phyloP scores from a whole-genome alignment of 2,888 invertebrate genomes.

The Agrochola lychnidis region DNA sequence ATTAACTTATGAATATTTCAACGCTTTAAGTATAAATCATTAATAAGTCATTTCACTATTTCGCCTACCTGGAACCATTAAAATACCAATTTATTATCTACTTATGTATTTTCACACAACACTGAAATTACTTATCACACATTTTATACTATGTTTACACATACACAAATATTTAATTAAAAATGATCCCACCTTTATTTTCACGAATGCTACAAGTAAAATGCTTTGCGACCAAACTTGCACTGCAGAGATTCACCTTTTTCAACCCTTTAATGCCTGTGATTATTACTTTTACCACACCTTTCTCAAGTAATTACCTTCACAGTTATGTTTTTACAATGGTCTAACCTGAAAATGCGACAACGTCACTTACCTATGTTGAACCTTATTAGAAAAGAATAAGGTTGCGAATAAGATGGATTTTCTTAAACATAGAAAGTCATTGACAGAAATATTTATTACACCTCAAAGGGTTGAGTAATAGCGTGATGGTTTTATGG shows the following conservation, averaged over 20 bases:
- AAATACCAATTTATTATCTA: constrained; percentile 40
- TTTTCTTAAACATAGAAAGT: constrained; percentile 51
- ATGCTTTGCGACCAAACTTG: constrained; percentile 74
- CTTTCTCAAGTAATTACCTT: constrained; percentile 86
- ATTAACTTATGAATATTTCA: constrained; percentile 3
- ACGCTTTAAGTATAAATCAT: constrained; percentile 13
- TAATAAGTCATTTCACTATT: constrained; percentile 32
- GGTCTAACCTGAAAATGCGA: constrained; percentile 52
- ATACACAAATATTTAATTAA: constrained; percentile 36
- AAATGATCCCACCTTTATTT: constrained; percentile 32
- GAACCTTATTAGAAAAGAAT: constrained; percentile 50
- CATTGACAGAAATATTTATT: constrained; percentile 85
- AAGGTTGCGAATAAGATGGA: constrained; percentile 65
- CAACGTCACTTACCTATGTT: constrained; percentile 38
- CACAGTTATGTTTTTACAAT: constrained; percentile 81
- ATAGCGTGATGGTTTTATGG: constrained; percentile 87
- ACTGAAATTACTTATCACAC: constrained; percentile 45
- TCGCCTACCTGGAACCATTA: constrained; percentile 50
- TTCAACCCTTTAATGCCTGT: constrained; percentile 79
- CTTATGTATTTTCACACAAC: constrained; percentile 58
- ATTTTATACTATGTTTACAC: constrained; percentile 38
- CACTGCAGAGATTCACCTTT: constrained; percentile 79
- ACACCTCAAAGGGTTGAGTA: constrained; percentile 88
- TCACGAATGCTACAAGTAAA: constrained; percentile 50
- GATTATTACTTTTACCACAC: constrained; percentile 82